Evolutionary conservation across 2,797 vertebrate species (phyloP).

Genomic region (Anguilla anguilla): DNA sequence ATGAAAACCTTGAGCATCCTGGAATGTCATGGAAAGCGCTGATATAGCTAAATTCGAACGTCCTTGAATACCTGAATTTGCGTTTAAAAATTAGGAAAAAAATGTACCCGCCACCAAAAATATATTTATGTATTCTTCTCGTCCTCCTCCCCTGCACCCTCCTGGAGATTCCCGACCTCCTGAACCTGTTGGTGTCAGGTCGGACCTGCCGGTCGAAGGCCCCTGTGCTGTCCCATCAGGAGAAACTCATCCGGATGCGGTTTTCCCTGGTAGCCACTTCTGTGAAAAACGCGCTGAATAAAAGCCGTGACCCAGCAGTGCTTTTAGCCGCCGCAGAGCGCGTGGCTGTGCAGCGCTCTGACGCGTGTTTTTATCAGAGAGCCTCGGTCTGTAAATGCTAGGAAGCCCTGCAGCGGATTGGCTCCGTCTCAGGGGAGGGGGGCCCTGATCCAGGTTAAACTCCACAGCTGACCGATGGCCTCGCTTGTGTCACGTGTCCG

Average conservation of each 20-base stretch:
- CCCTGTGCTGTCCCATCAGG: background rate
- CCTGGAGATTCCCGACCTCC: background rate
- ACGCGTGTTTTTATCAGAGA: too few species aligned
- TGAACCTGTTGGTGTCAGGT: background rate
- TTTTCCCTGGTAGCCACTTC: background rate
- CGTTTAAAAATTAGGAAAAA: too few species aligned
- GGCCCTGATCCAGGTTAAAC: too few species aligned
- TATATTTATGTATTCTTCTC: background rate
- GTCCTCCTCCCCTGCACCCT: background rate
- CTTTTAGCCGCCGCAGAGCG: background rate
- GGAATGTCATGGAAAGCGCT: too few species aligned
- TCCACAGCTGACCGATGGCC: too few species aligned
- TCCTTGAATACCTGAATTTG: too few species aligned
- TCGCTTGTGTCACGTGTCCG: too few species aligned
- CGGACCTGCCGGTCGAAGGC: background rate
- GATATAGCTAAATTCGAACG: too few species aligned
- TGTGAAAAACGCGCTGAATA: background rate
- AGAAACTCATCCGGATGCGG: background rate
- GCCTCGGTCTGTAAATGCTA: background rate
- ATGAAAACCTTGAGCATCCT: too few species aligned
- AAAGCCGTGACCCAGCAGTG: background rate
- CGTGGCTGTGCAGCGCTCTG: background rate
- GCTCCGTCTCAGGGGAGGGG: too few species aligned
- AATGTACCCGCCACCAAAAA: too few species aligned
- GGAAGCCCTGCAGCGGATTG: background rate